phyloP scores from a whole-genome alignment of 2,113 vertebrate species.

The Mionectes macconnelli region DNA sequence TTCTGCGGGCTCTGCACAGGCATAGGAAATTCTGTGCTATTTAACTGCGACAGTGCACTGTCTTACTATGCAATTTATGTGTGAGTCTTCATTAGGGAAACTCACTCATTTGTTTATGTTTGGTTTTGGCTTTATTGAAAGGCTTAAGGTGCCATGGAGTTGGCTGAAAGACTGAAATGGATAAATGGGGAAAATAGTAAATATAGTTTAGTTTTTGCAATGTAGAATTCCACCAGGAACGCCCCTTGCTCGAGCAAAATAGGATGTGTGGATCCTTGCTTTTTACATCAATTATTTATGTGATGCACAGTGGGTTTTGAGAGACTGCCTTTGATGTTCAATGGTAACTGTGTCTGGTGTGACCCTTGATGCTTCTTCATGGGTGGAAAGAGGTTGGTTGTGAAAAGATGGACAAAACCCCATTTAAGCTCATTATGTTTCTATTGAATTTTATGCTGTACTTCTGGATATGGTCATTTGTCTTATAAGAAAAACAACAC shows the following conservation, averaged over 20 bases:
- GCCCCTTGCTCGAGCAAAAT: neutral
- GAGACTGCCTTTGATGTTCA: constrained; percentile 26
- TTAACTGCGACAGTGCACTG: neutral
- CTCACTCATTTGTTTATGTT: neutral
- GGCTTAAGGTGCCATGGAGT: neutral
- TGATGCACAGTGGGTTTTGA: neutral
- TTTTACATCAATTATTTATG: constrained; percentile 15
- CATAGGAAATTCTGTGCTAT: neutral
- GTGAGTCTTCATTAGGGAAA: neutral
- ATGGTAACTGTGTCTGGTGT: neutral
- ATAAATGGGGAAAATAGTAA: neutral
- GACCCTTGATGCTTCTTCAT: neutral
- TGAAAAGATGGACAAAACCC: neutral
- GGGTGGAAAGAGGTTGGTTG: accelerated
- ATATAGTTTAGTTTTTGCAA: neutral
- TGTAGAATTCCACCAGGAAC: neutral
- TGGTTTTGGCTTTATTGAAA: neutral
- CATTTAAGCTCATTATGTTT: neutral
- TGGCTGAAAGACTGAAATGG: neutral
- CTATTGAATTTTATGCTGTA: neutral
- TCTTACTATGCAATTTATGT: neutral
- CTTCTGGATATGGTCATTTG: neutral
- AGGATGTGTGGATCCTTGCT: neutral
- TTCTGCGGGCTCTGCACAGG: neutral
- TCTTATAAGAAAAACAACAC: neutral